phyloP scores from a whole-genome alignment of 2,888 invertebrate genomes.

The Cephus spinipes region DNA sequence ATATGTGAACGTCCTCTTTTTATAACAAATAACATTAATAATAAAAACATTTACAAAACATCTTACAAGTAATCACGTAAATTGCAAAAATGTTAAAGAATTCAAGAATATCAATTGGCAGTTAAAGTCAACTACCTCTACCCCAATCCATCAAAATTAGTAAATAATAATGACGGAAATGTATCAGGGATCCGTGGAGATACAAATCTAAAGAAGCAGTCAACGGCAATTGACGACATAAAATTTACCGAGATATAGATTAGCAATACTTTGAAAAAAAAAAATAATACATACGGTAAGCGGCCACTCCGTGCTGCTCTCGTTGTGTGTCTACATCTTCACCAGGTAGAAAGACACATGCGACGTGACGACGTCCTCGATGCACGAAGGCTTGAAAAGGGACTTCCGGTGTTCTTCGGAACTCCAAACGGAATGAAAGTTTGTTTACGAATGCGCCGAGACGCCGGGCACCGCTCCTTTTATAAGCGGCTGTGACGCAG shows the following conservation, averaged over 20 bases:
- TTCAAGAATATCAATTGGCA: no score
- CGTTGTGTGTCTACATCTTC: conserved; percentile 59
- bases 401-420: conserved; percentile 45
- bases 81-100: no score
- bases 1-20: no score
- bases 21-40: no score
- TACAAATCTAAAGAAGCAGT: no score
- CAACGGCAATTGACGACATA: no score
- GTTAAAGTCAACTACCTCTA: no score
- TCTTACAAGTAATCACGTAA: no score
- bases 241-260: background rate
- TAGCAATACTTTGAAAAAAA: conserved; percentile 12
- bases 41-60: no score
- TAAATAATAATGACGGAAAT: no score
- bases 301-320: conserved; percentile 58
- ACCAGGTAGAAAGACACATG: conserved; percentile 9
- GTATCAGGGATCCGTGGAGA: no score
- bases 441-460: conserved; percentile 59
- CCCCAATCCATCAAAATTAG: no score
- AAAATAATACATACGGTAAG: conserved; percentile 55
- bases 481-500: conserved; percentile 55
- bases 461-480: conserved; percentile 42
- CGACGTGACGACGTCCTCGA: background rate
- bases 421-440: conserved; percentile 48
- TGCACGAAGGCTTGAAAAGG: conserved; percentile 18